phyloP scores from a whole-genome alignment of 2,113 vertebrate species.

The Tenebrosternarchus preto region DNA sequence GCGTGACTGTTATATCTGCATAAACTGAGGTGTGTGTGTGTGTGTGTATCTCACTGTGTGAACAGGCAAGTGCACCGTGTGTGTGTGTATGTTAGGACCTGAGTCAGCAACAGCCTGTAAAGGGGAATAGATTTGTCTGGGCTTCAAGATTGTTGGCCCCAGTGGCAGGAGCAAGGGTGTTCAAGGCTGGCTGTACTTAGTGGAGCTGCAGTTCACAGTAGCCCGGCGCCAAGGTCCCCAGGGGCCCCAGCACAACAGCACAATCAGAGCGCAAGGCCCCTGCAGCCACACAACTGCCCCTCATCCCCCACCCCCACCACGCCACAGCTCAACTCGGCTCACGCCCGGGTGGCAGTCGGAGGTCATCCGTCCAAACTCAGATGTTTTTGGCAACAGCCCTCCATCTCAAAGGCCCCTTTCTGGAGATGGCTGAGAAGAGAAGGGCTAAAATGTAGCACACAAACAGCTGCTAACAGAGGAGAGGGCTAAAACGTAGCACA shows the following conservation, averaged over 20 bases:
- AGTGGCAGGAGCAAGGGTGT: slow-evolving; percentile 19
- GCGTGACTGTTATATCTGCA: slow-evolving; percentile 35
- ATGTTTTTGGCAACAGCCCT: slow-evolving; percentile 46
- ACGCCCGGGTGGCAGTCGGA: slow-evolving; percentile 53
- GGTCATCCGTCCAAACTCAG: slow-evolving; percentile 53
- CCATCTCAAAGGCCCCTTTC: slow-evolving; percentile 41
- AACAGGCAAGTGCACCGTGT: background rate
- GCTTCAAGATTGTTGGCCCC: background rate
- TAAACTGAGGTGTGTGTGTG: background rate
- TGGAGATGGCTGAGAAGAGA: slow-evolving; percentile 16
- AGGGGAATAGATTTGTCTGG: slow-evolving; percentile 33
- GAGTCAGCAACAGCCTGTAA: slow-evolving; percentile 17
- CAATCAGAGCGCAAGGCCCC: slow-evolving; percentile 52
- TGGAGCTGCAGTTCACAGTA: slow-evolving; percentile 50
- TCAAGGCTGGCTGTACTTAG: slow-evolving; percentile 33
- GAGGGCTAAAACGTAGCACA: too few species aligned
- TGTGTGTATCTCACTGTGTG: too few species aligned
- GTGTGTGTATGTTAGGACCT: background rate
- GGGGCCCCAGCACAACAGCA: slow-evolving; percentile 48
- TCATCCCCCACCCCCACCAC: background rate
- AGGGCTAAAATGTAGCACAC: slow-evolving; percentile 28
- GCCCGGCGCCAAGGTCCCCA: slow-evolving; percentile 44
- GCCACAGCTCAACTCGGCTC: slow-evolving; percentile 39
- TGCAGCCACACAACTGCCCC: slow-evolving; percentile 1
- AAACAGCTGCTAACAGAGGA: slow-evolving; percentile 1